Conservation (phyloP, 1,140 invertebrate genomes). For the Cydia strobilella region DNA sequence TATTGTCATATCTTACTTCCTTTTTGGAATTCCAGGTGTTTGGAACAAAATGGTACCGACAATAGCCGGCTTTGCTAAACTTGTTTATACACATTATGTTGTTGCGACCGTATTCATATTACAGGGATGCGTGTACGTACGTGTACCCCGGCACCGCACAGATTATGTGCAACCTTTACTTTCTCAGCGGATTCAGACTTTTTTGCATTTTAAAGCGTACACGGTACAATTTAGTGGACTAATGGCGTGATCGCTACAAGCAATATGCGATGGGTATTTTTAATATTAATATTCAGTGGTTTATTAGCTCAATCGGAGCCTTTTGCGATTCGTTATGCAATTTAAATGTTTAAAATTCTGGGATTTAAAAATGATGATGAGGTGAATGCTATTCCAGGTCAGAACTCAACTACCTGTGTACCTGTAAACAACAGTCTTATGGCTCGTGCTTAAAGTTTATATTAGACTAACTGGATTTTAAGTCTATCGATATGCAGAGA, state of each 20-base stretch:
- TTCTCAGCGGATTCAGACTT: conserved; percentile 38
- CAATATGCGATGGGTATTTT: conserved; percentile 40
- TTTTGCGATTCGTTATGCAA: conserved; percentile 34
- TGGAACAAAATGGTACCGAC: not conserved
- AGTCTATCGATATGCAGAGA: conserved; percentile 1
- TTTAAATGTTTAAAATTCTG: conserved; percentile 28
- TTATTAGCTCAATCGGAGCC: conserved; percentile 38
- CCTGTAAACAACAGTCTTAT: not conserved
- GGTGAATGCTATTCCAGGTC: not conserved
- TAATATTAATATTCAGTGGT: conserved; percentile 37
- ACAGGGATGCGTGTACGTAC: conserved; percentile 26
- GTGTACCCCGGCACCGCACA: conserved; percentile 27
- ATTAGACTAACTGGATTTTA: not conserved
- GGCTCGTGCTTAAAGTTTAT: not conserved
- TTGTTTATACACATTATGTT: conserved; percentile 27
- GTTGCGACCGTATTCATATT: conserved; percentile 30
- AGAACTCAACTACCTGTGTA: not conserved
- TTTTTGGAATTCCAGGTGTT: not conserved
- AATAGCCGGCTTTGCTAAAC: conserved; percentile 14
- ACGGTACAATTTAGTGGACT: conserved; percentile 46
- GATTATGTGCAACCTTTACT: conserved; percentile 35
- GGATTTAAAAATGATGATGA: conserved; percentile 12
- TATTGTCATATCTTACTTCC: too few species aligned
- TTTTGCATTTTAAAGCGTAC: conserved; percentile 56
- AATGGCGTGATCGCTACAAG: conserved; percentile 52